These are phyloP conservation scores for Catostylus mosaicus DNA, from an alignment of 30 jellyfish, hydroid and myxozoan genomes.

Conservation along the genomic window DNA sequence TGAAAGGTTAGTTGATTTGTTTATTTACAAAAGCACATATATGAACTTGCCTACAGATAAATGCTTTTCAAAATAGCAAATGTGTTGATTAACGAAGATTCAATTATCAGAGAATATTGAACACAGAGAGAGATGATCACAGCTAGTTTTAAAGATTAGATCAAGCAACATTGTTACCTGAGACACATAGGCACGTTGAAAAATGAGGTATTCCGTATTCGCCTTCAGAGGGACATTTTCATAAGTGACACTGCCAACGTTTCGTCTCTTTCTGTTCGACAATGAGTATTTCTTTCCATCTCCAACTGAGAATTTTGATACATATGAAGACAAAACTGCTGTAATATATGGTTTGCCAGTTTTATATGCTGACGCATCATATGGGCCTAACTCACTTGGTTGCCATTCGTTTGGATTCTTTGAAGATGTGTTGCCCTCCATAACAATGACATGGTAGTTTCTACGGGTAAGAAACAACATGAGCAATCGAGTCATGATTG, in stretches of 20 bases:
- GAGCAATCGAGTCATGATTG: too few relatives aligned
- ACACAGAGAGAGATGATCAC: too few relatives aligned
- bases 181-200: constrained; percentile 57
- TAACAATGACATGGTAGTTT: constrained; percentile 66
- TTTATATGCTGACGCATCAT: too few relatives aligned
- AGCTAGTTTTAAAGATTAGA: too few relatives aligned
- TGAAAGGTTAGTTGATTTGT: too few relatives aligned
- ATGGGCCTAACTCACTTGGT: too few relatives aligned
- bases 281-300: constrained; percentile 72
- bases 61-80: too few relatives aligned
- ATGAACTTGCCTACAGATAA: too few relatives aligned
- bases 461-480: too few relatives aligned
- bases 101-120: not conserved
- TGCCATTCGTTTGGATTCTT: constrained; percentile 20
- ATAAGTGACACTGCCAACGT: constrained; percentile 29
- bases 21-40: too few relatives aligned
- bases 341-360: too few relatives aligned
- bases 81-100: too few relatives aligned
- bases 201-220: constrained; percentile 52
- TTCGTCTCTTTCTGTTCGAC: constrained; percentile 12
- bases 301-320: constrained; percentile 54
- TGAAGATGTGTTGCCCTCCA: constrained; percentile 5
- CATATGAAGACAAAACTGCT: constrained; percentile 58
- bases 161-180: constrained; percentile 39
- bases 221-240: constrained; percentile 59